Percentiles rank a stretch among this genome's conserved stretches.
These are phyloP conservation scores for Drosophila mercatorum DNA, from an alignment of 2,888 invertebrate species.

Conservation along the genomic window DNA sequence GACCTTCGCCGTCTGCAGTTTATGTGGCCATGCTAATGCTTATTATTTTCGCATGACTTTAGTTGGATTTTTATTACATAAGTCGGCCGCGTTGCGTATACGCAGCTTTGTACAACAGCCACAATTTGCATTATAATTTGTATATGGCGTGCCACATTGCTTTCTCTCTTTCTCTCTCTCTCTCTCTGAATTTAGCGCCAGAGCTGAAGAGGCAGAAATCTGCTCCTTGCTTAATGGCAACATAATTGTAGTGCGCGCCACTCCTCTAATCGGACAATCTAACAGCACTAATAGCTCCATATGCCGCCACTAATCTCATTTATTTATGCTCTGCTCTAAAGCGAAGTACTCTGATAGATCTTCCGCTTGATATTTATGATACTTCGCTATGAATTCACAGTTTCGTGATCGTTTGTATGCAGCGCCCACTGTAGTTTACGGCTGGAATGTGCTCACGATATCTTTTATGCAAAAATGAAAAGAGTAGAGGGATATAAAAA, in stretches of 20 bases:
- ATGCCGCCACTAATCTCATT: neutral
- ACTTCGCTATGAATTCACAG: neutral
- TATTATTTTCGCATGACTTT: constrained; percentile 76
- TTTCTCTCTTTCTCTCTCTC: neutral
- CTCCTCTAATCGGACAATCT: constrained; percentile 11
- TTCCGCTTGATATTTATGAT: neutral
- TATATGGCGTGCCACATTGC: constrained; percentile 64
- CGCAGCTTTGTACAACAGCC: constrained; percentile 56
- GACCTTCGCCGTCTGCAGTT: constrained; percentile 5
- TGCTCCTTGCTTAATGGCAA: constrained; percentile 60
- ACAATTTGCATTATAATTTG: constrained; percentile 71
- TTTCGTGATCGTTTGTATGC: neutral
- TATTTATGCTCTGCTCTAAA: neutral
- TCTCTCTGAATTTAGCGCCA: constrained; percentile 27
- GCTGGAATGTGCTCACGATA: constrained; percentile 11
- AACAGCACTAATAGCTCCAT: constrained; percentile 5
- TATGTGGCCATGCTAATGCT: constrained; percentile 56
- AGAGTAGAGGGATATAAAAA: constrained; percentile 32
- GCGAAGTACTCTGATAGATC: neutral
- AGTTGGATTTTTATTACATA: constrained; percentile 75
- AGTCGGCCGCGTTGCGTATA: constrained; percentile 70
- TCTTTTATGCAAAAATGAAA: constrained; percentile 26
- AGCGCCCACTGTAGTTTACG: constrained; percentile 6
- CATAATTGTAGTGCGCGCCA: constrained; percentile 62
- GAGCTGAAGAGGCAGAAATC: constrained; percentile 43